Evolutionary conservation across 2,888 invertebrate genomes (phyloP), one percentile per base, ranked within the genome.

Genomic region (Lasius platythorax): DNA sequence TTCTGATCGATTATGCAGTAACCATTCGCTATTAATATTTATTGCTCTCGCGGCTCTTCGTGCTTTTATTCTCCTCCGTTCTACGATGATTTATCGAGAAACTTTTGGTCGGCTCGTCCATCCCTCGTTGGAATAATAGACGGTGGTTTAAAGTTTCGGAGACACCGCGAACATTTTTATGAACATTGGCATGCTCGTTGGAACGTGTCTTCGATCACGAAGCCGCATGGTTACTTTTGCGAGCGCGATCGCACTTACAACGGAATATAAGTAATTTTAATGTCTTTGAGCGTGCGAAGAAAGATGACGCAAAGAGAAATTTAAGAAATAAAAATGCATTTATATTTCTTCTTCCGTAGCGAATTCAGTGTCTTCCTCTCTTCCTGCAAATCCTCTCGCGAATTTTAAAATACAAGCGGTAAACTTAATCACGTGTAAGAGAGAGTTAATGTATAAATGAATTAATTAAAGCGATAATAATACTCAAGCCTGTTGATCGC

Each of bases 81-180:
- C 46, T n/a, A 33, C n/a, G 88, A 93, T 93, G 92, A 93, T 93
- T 92, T 92, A 93, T 93, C 90, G 91, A 82, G 82, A 88, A 93
- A 93, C 91, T 93, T 93, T 91, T 87, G 83, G 83, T 68, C 87
- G 85, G 87, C 81, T 84, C 87, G 87, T 85, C 85, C 85, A 87
- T 87, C 87, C 86, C 84, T 88, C 88, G 87, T 90, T 83, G 88
- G 90, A 90, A 92, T 92, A 92, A 91, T 91, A 91, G 91, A 87
- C 89, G 88, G 83, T 89, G 90, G 90, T 93, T 93, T 91, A 91
- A 92, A 93, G 87, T 92, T 92, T 90, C 82, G 86, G 87, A 87
- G 88, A 88, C 90, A 90, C 74, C 87, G 63, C 83, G 79, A 90
- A 91, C 88, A 91, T 92, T 92, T 92, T 92, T 91, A 90, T 91